Percentiles rank a stretch among this genome's conserved stretches.
Evolutionary conservation across 2,113 vertebrate species (phyloP).

Genomic region (Mustelus asterias): DNA sequence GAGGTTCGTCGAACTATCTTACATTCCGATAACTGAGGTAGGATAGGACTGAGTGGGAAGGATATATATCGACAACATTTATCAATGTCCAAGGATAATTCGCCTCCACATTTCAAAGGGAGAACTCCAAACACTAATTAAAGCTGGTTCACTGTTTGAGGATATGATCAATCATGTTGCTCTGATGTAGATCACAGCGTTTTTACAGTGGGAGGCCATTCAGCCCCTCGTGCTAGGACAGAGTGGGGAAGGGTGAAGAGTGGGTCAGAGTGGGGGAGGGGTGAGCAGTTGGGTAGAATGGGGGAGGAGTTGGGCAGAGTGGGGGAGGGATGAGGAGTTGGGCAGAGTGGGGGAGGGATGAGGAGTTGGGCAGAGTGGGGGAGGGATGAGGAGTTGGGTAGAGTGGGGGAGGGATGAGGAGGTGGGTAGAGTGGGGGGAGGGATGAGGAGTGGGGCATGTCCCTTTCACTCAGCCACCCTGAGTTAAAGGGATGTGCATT

Average conservation of each 20-base stretch:
- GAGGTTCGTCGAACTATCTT: not conserved
- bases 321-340: too few species aligned
- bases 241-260: not conserved
- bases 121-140: not conserved
- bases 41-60: not conserved
- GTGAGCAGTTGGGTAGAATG: not conserved
- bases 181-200: not conserved
- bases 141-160: not conserved
- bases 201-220: not conserved
- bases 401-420: fast-evolving
- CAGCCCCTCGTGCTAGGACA: not conserved
- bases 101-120: not conserved
- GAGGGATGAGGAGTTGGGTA: too few species aligned
- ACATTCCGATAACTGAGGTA: not conserved
- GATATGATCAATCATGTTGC: not conserved
- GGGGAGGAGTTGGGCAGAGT: too few species aligned
- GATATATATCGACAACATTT: not conserved
- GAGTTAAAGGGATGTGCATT: too few species aligned
- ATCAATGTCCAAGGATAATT: not conserved
- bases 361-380: too few species aligned
- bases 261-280: not conserved
- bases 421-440: too few species aligned
- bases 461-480: too few species aligned
- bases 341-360: too few species aligned
- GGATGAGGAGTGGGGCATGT: too few species aligned